Base-by-base conservation (phyloP, 2,797 vertebrate species). In the Manis pentadactyla region DNA sequence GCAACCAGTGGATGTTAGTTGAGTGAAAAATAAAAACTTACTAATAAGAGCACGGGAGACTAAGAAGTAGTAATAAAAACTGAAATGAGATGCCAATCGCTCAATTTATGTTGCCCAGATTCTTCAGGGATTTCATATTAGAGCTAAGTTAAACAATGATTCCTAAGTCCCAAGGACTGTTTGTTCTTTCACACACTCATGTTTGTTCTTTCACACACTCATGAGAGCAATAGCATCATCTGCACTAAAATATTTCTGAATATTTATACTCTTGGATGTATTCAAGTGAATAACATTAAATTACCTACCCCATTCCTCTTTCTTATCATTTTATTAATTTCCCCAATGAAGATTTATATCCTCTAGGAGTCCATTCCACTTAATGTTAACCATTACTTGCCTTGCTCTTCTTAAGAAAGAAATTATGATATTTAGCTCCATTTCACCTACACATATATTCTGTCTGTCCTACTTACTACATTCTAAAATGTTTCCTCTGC, bases 271-370 rank as follows among this genome's bases (percentile, higher is more conserved):
- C 42, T 77, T 71, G 31, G 18, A 95, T 23, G 29, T 34, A 59
- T 71, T 63, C 21, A 92, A 71, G 77, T 46, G 77, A 31, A 21
- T 69, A 97, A 94, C 25, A 78, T 55, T 73, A 74, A 78, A 68
- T 46, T 87, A 15, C 25, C 53, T 51, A 2, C 31, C 31, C 27
- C 51, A 23, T 55, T 91, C 71, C 23, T 90, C 91, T 95, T 84
- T 64, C 55, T 87, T 83, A 78, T 39, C 83, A n/a, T 93, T 92
- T 74, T 87, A 78, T 90, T 93, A 63, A 68, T 64, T 87, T 92
- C 92, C 23, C 49, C 64, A 90, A 51, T n/a, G 77, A 77, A 92
- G 37, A 87, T 59, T 92, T 94, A 51, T 95, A 92, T 74, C 42
- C 51, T 90, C 25, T 3, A 59, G 82, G 17, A n/a, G 0, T 53